Evolutionary conservation across 2,888 invertebrate genomes (phyloP).

Genomic region (Tipula vernalis): DNA sequence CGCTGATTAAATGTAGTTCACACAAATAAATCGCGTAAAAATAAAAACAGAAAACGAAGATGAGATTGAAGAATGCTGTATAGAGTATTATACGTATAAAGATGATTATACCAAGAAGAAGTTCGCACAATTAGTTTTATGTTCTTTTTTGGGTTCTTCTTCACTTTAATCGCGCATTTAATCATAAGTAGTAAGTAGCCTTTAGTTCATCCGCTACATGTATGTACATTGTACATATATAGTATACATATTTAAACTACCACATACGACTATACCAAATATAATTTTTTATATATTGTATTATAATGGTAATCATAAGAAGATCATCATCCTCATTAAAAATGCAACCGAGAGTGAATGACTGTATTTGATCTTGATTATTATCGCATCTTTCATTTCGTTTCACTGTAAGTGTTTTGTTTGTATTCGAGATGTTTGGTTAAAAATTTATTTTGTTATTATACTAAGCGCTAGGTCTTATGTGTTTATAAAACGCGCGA

Average conservation of each 20-base stretch:
- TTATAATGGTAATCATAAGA: neutral
- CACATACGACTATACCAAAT: neutral
- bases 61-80: neutral
- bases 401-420: neutral
- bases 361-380: constrained; percentile 4
- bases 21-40: neutral
- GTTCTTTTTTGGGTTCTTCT: neutral
- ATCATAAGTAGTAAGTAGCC: neutral
- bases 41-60: neutral
- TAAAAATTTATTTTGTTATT: neutral
- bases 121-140: neutral
- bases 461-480: neutral
- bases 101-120: neutral
- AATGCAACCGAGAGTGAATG: constrained; percentile 4
- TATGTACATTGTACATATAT: neutral
- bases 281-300: neutral
- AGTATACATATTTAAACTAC: neutral
- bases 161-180: neutral
- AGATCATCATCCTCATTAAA: constrained; percentile 4
- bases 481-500: neutral
- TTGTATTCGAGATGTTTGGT: neutral
- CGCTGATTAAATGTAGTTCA: neutral
- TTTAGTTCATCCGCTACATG: neutral
- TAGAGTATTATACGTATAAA: neutral
- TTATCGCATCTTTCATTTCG: neutral